These are phyloP conservation scores for Potorous gilbertii DNA, from an alignment of 2,797 vertebrate species.

Conservation along the genomic window DNA sequence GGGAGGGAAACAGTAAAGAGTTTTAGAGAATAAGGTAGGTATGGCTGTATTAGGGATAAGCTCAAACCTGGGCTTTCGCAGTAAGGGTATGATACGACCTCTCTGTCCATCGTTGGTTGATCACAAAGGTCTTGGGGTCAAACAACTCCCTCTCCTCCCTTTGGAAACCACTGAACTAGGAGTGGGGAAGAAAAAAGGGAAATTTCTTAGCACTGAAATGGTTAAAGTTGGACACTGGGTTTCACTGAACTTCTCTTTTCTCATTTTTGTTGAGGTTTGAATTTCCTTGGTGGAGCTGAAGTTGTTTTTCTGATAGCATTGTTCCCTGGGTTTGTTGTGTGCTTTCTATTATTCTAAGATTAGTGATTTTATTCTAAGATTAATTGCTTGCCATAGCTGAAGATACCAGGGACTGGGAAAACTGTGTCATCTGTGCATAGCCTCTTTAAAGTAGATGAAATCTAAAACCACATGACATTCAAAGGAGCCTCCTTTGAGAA, in stretches of 20 bases:
- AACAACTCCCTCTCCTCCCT: too few relatives aligned
- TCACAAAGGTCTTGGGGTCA: neutral
- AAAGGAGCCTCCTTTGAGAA: neutral
- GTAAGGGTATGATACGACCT: neutral
- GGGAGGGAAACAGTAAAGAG: neutral
- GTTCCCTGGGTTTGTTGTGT: neutral
- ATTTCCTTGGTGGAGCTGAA: neutral
- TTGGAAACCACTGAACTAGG: neutral
- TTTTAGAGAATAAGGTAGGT: neutral
- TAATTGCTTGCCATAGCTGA: neutral
- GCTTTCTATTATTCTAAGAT: conserved; percentile 5
- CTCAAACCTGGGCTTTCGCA: neutral
- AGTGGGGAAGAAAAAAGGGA: neutral
- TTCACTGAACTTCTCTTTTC: conserved; percentile 1
- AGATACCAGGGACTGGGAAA: neutral
- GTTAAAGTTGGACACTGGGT: conserved; percentile 41
- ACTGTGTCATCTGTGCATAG: neutral
- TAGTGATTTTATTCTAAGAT: neutral
- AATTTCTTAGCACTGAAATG: conserved; percentile 27
- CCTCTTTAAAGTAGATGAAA: neutral
- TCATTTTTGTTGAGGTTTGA: neutral
- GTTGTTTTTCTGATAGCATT: neutral
- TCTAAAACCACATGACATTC: neutral
- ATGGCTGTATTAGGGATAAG: neutral
- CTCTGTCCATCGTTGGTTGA: neutral